Conservation (phyloP, 2,113 vertebrate species). For the Aldabrachelys gigantea region DNA sequence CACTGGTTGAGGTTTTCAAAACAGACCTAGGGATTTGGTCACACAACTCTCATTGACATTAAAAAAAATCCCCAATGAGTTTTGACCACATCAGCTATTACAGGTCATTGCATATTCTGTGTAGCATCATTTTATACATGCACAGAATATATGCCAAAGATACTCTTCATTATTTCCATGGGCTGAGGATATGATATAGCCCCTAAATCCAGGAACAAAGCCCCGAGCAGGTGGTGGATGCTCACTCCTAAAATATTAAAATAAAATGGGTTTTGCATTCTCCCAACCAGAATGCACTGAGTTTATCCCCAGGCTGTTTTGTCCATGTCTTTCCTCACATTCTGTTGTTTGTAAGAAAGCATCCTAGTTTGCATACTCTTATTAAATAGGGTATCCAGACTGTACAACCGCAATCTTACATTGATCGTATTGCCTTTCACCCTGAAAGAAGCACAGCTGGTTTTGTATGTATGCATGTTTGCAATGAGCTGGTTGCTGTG, state of each 20-base stretch:
- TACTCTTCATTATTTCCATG: not conserved
- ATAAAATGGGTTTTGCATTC: not conserved
- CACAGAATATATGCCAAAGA: not conserved
- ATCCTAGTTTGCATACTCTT: not conserved
- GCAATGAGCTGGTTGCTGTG: not conserved
- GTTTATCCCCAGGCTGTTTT: not conserved
- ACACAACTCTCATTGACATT: not conserved
- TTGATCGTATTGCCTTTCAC: not conserved
- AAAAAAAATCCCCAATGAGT: not conserved
- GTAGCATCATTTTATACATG: not conserved
- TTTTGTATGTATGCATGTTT: not conserved
- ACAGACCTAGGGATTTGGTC: not conserved
- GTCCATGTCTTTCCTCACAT: not conserved
- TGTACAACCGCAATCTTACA: not conserved
- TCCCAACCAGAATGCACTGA: not conserved
- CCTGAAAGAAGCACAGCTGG: not conserved
- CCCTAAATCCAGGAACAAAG: not conserved
- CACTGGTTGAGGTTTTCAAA: not conserved
- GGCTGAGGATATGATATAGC: not conserved
- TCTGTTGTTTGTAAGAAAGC: not conserved
- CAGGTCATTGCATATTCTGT: too few species aligned
- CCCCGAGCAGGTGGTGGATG: not conserved
- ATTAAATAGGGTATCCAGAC: not conserved
- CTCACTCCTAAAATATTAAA: conserved; percentile 34
- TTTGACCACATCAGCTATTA: not conserved